These are phyloP conservation scores for Gasterosteus aculeatus DNA, from an alignment of 2,113 vertebrate genomes.

Conservation along the genomic window DNA sequence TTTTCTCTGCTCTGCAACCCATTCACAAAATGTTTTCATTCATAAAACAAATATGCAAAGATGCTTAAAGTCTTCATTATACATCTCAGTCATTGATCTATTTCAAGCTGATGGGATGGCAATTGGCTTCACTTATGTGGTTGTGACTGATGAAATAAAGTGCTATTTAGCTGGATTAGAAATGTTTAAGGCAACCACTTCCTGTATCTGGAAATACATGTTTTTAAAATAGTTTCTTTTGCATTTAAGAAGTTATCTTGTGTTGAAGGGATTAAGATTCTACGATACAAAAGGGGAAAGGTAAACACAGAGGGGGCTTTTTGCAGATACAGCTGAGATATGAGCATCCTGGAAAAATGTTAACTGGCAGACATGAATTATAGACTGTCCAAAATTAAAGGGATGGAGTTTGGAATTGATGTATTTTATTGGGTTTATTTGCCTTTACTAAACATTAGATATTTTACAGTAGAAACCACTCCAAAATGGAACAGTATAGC, in stretches of 20 bases:
- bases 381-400: not conserved
- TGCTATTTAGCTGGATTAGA: not conserved
- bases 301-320: not conserved
- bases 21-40: conserved; percentile 44
- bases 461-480: not conserved
- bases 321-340: not conserved
- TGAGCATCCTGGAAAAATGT: not conserved
- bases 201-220: not conserved
- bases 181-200: not conserved
- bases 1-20: conserved; percentile 33
- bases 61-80: conserved; percentile 19
- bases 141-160: not conserved
- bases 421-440: not conserved
- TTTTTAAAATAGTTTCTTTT: not conserved
- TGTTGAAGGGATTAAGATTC: not conserved
- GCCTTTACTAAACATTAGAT: not conserved
- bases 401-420: not conserved
- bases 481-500: not conserved
- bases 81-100: conserved; percentile 17
- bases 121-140: not conserved
- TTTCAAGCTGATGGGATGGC: conserved; percentile 23
- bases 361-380: not conserved
- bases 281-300: not conserved
- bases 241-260: not conserved
- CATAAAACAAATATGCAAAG: conserved; percentile 40